A percentile compares a stretch with the other conserved stretches of the same genome.
These are phyloP conservation scores for Stichopus horrens DNA, from an alignment of 53 echinoderm and acorn worm species.

Conservation along the genomic window DNA sequence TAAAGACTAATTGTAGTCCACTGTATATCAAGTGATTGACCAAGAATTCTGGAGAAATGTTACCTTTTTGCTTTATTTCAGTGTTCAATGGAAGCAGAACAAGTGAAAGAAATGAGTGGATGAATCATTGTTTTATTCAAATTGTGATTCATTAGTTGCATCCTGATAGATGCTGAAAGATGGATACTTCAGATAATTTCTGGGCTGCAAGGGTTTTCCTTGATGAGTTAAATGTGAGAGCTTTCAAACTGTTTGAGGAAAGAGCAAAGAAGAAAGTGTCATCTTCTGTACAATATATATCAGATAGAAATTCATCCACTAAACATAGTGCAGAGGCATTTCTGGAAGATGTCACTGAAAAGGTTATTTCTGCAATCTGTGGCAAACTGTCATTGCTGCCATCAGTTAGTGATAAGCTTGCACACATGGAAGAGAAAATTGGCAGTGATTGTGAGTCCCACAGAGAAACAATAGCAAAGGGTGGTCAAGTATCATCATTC, in stretches of 20 bases:
- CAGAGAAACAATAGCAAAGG: background rate
- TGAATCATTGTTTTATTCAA: no score
- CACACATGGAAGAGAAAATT: background rate
- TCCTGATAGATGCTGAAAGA: background rate
- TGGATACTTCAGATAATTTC: background rate
- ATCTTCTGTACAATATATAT: background rate
- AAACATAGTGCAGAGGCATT: background rate
- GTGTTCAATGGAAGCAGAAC: no score
- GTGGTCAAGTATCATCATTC: background rate
- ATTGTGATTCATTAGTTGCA: no score
- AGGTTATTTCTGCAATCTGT: background rate
- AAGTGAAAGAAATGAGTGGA: no score
- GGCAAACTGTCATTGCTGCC: background rate
- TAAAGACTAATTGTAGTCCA: no score
- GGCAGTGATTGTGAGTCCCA: background rate
- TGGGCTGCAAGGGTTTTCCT: background rate
- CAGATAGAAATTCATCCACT: background rate
- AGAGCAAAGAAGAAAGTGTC: background rate
- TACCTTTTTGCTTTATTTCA: no score
- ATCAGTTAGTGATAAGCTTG: background rate
- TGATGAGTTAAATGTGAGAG: background rate
- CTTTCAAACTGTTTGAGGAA: background rate
- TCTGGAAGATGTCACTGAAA: conserved; percentile 7
- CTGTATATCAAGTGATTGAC: no score
- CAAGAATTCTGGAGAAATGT: no score